Evolutionary conservation across 2,888 invertebrate species (phyloP), one percentile per base, ranked within the genome.

Genomic region (Allygus modestus): DNA sequence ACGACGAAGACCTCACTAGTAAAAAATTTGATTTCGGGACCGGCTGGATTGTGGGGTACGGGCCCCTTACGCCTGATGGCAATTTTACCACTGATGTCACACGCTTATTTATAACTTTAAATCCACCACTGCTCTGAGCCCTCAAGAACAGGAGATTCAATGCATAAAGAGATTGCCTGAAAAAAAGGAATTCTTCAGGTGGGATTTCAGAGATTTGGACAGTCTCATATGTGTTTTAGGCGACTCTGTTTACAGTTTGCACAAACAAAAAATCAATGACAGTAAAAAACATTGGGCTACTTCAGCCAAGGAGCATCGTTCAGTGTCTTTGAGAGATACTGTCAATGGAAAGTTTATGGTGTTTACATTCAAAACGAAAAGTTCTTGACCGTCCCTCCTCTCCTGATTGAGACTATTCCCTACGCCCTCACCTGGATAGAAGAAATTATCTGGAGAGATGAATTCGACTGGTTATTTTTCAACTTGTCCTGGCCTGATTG

Each of bases 321-420:
- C 61, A 61, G 28, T 61, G 20, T 26, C 5, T 28, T 61, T 61
- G 9, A 61, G 28, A 28, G 28, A 11, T 61, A 61, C 61, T 61
- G 61, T 61, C 61, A 61, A 28, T 61, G 61, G 61, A 61, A 61
- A 7, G 23, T 61, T 12, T 61, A 61, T 28, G 61, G 61, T 2
- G 23, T 61, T 28, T 61, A 23, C 26, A 61, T n/a, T 7, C 61
- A 61, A 51, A 17, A 51, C 15, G n/a, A 51, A n/a, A 51, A 17
- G n/a, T 51, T n/a, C n/a, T n/a, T 37, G 11, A 37, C 9, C n/a
- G n/a, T 51, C 4, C 51, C 51, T 51, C 51, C 51, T n/a, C n/a
- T 51, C 7, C 2, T 51, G n/a, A 51, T 51, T 9, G 51, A 51
- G n/a, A 51, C 51, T n/a, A 15, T 51, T 51, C 51, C 51, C 51